Percentiles rank a stretch among this genome's conserved stretches.
phyloP scores from a whole-genome alignment of 2,797 vertebrate genomes.

The Tympanoctomys barrerae region DNA sequence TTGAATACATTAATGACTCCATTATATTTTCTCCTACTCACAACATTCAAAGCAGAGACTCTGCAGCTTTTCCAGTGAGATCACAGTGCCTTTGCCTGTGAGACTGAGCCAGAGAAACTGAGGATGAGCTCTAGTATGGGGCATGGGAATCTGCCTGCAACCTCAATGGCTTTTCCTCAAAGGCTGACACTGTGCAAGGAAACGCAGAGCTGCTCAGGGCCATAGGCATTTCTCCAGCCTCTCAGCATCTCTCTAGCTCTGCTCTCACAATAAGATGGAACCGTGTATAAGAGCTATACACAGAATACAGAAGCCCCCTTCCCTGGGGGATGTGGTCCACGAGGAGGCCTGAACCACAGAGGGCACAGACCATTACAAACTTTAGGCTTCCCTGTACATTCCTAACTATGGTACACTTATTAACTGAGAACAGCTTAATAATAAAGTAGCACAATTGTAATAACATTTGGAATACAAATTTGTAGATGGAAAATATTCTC shows the following conservation, averaged over 20 bases:
- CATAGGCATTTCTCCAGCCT: neutral
- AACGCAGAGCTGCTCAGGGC: neutral
- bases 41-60: constrained; percentile 11
- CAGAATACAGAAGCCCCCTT: neutral
- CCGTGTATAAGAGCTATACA: neutral
- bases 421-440: neutral
- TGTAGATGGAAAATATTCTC: neutral
- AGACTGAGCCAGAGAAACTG: neutral
- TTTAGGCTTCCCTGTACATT: neutral
- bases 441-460: neutral
- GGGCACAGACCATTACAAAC: too few species aligned
- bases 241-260: neutral
- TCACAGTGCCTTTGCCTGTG: neutral
- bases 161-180: neutral
- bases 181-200: neutral
- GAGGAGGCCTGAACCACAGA: neutral
- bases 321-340: neutral
- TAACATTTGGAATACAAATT: neutral
- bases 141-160: neutral
- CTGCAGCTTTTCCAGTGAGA: neutral
- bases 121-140: neutral
- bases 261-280: neutral
- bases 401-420: too few species aligned
- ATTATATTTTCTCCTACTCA: constrained; percentile 23
- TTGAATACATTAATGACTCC: constrained; percentile 36